Evolutionary conservation across 2,888 invertebrate genomes (phyloP).

Genomic region (Oasisia sp.): DNA sequence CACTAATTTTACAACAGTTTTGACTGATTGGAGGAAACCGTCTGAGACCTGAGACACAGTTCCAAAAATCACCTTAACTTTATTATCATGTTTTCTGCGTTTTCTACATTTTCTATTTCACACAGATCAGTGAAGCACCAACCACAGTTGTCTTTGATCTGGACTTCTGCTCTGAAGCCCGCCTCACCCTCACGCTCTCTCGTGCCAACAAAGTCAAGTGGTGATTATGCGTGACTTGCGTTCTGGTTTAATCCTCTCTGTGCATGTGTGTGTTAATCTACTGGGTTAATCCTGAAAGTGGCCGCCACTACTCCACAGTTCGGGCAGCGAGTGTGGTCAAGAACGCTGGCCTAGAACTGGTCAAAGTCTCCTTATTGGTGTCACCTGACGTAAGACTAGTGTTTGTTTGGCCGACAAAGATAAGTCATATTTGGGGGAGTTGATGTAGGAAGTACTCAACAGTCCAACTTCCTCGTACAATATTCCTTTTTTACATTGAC

Average conservation of each 20-base stretch:
- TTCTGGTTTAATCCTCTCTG: background rate
- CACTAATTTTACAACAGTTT: too few relatives aligned
- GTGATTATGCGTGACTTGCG: background rate
- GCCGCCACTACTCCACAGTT: background rate
- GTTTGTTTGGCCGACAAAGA: background rate
- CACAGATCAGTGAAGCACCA: too few relatives aligned
- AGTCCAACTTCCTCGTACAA: background rate
- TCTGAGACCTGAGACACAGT: too few relatives aligned
- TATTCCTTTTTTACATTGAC: background rate
- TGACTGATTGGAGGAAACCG: too few relatives aligned
- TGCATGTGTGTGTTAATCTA: background rate
- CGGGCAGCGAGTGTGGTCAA: background rate
- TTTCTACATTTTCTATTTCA: too few relatives aligned
- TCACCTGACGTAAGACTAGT: background rate
- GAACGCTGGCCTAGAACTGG: background rate
- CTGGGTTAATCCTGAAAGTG: slow-evolving; percentile 1
- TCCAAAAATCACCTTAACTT: background rate
- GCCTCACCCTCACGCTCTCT: background rate
- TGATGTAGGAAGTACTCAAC: background rate
- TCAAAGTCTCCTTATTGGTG: background rate
- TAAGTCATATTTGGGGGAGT: background rate
- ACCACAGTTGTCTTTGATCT: background rate
- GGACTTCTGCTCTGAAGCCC: background rate
- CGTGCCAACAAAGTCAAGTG: background rate
- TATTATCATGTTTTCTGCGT: background rate